Evolutionary conservation across 2,797 vertebrate genomes (phyloP), one percentile per base, ranked within the genome.

Genomic region (Fistularia tabacaria): DNA sequence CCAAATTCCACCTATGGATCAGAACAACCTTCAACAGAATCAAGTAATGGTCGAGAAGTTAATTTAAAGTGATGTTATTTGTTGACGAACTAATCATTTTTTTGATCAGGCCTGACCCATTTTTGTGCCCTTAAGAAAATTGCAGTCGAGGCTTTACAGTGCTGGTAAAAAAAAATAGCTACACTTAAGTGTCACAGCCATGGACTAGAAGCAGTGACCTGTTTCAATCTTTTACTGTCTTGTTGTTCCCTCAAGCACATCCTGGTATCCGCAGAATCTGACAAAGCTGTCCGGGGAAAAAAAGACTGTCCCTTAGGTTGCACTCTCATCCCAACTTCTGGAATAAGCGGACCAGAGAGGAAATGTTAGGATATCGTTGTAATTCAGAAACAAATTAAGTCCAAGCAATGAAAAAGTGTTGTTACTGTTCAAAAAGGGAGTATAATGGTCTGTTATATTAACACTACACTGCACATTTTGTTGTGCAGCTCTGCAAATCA

Each of bases 41-140:
- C 3, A 47, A 61, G 47, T 8, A 48, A 58, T 49, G 25, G 66
- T 56, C 25, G 56, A 64, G 69, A 60, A 15, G 38, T 10, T 55
- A 14, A 61, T 68, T 67, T 57, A 56, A 71, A 64, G 36, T 39
- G 47, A 59, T 14, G 13, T 50, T 47, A 50, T 67, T 45, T 66
- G 69, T 77, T 51, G 36, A 57, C 3, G 0, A 14, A 1, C 37
- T 54, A 51, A 54, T 64, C 38, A 12, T 42, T 53, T 42, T 50
- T 76, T 51, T 56, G 39, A 43, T 61, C 52, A 62, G 63, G 46
- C 44, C 39, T 49, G 52, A 58, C 38, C 40, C 13, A 62, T 63
- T 66, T 64, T 55, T 0, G 7, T 14, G 48, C 60, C 58, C 54
- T 12, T 9, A 15, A 54, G 62, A 14, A 46, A 49, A 59, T 25